These are phyloP conservation scores for Grus americana DNA, from an alignment of 2,113 vertebrate genomes.

Conservation along the genomic window DNA sequence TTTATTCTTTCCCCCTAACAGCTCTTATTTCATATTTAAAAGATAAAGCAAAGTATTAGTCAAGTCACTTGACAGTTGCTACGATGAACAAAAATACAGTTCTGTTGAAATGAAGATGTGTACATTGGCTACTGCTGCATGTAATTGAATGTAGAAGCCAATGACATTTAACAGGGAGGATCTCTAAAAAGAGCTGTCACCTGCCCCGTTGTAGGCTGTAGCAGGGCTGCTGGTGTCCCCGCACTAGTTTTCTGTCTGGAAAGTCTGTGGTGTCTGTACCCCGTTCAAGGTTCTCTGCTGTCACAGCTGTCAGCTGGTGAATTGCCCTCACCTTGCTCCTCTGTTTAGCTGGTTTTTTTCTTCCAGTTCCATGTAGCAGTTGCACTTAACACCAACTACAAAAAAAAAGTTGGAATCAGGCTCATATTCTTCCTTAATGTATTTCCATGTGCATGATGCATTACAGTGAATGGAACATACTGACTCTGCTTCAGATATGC, in stretches of 20 bases:
- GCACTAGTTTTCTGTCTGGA: neutral
- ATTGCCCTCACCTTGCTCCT: neutral
- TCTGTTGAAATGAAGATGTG: neutral
- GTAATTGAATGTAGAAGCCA: neutral
- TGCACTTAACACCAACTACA: neutral
- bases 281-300: fast-evolving
- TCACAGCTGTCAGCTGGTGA: neutral
- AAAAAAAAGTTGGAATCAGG: neutral
- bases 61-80: neutral
- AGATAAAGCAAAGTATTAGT: neutral
- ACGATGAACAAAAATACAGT: neutral
- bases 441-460: neutral
- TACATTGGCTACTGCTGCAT: neutral
- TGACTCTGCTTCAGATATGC: neutral
- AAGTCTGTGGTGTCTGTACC: neutral
- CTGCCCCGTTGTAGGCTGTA: neutral
- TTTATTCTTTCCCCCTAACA: neutral
- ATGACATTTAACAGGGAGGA: neutral
- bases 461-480: neutral
- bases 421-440: neutral
- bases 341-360: neutral
- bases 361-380: neutral
- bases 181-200: neutral
- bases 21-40: neutral
- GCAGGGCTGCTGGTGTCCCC: neutral